These are phyloP conservation scores for Zaprionus bogoriensis DNA, from an alignment of 2,888 invertebrate species.

Conservation along the genomic window DNA sequence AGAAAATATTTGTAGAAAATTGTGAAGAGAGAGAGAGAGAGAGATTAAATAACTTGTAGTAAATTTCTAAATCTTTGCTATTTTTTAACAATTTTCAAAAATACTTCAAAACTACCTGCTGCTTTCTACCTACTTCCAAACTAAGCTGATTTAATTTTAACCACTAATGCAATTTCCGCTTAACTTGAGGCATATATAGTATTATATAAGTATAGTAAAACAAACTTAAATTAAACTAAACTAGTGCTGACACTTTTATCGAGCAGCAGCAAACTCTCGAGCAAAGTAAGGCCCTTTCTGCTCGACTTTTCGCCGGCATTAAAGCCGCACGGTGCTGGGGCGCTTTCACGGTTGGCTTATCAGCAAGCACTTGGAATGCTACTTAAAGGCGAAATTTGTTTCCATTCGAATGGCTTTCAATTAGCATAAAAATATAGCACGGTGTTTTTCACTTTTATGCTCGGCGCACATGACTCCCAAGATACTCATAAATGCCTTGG, in stretches of 20 bases:
- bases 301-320: not conserved
- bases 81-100: too few relatives aligned
- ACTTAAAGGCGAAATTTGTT: conserved; percentile 58
- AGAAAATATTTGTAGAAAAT: too few relatives aligned
- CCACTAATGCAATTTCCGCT: too few relatives aligned
- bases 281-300: not conserved
- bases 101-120: too few relatives aligned
- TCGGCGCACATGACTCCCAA: conserved; percentile 50
- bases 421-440: conserved; percentile 81
- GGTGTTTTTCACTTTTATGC: conserved; percentile 40
- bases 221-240: not conserved
- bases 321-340: not conserved
- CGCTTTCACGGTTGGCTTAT: conserved; percentile 7
- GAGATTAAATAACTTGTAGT: too few relatives aligned
- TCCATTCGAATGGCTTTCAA: conserved; percentile 79
- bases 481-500: conserved; percentile 54
- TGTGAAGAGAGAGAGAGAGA: too few relatives aligned
- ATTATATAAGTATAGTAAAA: too few relatives aligned
- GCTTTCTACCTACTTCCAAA: too few relatives aligned
- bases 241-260: not conserved
- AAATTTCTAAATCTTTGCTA: too few relatives aligned
- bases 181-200: too few relatives aligned
- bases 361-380: conserved; percentile 16
- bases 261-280: not conserved
- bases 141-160: too few relatives aligned